phyloP scores from a whole-genome alignment of 2,797 vertebrate species.

The Brachyalestes nurse region DNA sequence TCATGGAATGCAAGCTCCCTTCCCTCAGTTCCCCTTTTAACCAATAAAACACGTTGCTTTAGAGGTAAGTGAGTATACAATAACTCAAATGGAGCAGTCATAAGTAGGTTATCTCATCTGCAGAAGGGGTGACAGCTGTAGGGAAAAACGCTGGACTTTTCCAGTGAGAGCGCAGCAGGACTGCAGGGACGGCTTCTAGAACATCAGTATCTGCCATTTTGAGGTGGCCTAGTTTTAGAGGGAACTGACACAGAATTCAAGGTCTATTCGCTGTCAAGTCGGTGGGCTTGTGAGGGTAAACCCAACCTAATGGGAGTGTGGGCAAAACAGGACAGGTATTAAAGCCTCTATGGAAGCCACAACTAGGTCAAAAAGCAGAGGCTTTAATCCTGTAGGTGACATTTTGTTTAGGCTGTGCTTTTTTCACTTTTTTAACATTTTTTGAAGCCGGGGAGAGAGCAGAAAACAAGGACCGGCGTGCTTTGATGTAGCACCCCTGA shows the following conservation, averaged over 20 bases:
- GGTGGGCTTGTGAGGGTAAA: slow-evolving; percentile 17
- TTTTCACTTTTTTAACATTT: no score
- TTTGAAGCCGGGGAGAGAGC: no score
- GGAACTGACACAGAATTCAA: slow-evolving; percentile 41
- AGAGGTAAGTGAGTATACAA: background rate
- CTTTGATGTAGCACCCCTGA: no score
- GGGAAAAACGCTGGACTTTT: slow-evolving; percentile 10
- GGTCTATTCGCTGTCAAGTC: slow-evolving; percentile 22
- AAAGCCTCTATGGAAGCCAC: background rate
- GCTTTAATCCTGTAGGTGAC: background rate
- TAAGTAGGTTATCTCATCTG: slow-evolving; percentile 44
- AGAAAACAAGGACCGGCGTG: no score
- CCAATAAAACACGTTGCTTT: background rate
- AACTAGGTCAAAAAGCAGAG: background rate
- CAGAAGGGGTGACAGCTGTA: slow-evolving; percentile 8
- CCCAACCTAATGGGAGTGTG: background rate
- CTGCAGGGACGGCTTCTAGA: slow-evolving; percentile 45
- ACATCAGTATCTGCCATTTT: slow-evolving; percentile 41
- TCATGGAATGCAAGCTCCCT: background rate
- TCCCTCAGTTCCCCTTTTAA: background rate
- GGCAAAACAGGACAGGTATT: background rate
- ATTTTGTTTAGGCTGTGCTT: background rate
- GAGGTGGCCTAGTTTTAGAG: slow-evolving; percentile 53
- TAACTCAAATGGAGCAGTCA: background rate
- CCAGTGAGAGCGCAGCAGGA: slow-evolving; percentile 31